Conservation (phyloP, 2,113 vertebrate species). For the Merops nubicus region DNA sequence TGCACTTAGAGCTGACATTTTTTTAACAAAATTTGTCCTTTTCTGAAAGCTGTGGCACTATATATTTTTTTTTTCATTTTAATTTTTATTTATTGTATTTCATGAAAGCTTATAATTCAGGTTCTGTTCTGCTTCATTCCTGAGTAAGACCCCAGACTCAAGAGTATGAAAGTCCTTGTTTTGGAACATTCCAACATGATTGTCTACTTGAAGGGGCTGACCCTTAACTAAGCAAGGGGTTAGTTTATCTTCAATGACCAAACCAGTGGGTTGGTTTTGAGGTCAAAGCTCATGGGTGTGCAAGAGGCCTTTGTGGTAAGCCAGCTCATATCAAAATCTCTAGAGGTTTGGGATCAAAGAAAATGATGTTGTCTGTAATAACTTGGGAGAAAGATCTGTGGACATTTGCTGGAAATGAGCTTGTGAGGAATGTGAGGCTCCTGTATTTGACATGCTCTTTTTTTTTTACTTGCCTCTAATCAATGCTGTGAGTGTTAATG, state of each 20-base stretch:
- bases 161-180: background rate
- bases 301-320: background rate
- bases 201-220: background rate
- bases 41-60: background rate
- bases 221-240: too few species aligned
- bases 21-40: background rate
- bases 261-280: background rate
- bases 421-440: background rate
- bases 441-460: background rate
- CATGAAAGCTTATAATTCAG: background rate
- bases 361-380: background rate
- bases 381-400: background rate
- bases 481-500: background rate
- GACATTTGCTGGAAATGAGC: background rate
- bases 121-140: background rate
- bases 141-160: background rate
- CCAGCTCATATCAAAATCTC: background rate
- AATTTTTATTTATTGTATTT: background rate
- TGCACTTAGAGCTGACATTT: background rate
- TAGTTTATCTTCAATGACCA: background rate
- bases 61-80: background rate
- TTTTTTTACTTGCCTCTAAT: background rate
- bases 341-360: slow-evolving; percentile 12
- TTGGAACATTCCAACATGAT: background rate
- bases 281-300: background rate